Evolutionary conservation across 2,888 invertebrate species (phyloP), one percentile per base, ranked within the genome.

Genomic region (Petrophora chlorosata): DNA sequence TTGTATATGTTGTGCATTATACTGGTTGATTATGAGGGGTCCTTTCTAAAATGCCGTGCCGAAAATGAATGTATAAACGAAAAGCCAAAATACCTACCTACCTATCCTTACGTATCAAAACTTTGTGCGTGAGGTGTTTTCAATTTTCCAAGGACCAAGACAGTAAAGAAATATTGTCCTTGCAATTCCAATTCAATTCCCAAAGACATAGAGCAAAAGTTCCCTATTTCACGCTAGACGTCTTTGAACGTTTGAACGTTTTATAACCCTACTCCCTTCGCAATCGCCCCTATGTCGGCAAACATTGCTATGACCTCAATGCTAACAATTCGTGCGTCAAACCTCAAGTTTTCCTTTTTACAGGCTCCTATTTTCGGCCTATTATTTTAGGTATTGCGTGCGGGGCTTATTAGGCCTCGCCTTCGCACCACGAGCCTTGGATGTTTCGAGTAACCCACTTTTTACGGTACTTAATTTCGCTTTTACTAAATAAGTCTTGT

Each of bases 301-400:
- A 32, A 38, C 15, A 33, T 44, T 45, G 53, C 56, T 66, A 60
- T 55, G 58, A 63, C 47, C 61, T 56, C 59, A 55, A 55, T 70
- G 70, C 64, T 65, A 63, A 52, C 69, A 63, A 54, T 63, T 61
- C 62, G 65, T 69, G 70, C 69, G 69, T 68, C 56, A 55, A 46
- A 53, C 56, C 46, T 59, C 63, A 38, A 29, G 17, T 61, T 67
- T 65, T 62, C 45, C 59, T 53, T 55, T 60, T 56, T 52, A 15
- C 38, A 44, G 39, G 48, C 48, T 45, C 56, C 53, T 59, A 55
- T 63, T 60, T 61, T 40, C 53, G 60, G 46, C 39, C 45, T 52
- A 48, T 56, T 56, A 59, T 59, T 59, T 61, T 49, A 47, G 47
- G 45, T 42, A 38, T 53, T 52, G 59, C 54, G 57, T 50, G 51